Percentiles rank a stretch among this genome's conserved stretches.
These are phyloP conservation scores for Procambarus virginalis DNA, from an alignment of 1,140 invertebrate species.

Conservation along the genomic window DNA sequence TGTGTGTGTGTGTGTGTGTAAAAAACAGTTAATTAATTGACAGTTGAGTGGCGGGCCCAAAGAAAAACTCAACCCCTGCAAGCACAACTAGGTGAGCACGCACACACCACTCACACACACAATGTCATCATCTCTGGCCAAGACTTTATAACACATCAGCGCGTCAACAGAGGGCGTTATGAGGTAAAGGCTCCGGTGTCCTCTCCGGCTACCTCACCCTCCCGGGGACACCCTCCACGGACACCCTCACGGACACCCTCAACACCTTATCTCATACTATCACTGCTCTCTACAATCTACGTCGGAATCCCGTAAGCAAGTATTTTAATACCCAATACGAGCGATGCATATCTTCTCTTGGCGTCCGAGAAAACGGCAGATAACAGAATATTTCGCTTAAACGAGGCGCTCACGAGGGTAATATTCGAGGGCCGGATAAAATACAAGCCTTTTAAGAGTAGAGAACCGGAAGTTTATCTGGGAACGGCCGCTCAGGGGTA, in stretches of 20 bases:
- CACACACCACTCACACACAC: no score
- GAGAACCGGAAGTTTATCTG: constrained; percentile 4
- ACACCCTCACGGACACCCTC: no score
- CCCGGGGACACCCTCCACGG: no score
- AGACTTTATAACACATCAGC: no score
- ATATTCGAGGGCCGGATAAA: background rate
- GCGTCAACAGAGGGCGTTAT: no score
- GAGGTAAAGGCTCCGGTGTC: no score
- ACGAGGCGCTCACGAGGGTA: constrained; percentile 1
- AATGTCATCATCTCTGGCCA: no score
- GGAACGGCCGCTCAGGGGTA: background rate
- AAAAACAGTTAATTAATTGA: background rate
- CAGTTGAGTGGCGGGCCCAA: no score
- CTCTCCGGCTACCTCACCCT: no score
- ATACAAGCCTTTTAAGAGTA: constrained; percentile 4
- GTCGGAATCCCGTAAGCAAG: background rate
- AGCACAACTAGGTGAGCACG: no score
- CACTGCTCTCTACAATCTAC: background rate
- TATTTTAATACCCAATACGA: background rate
- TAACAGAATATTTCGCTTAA: background rate
- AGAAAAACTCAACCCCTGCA: no score
- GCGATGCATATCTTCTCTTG: background rate
- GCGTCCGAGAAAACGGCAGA: background rate
- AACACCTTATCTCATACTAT: background rate
- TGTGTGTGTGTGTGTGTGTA: background rate